Evolutionary conservation across 1,140 invertebrate genomes (phyloP).

Genomic region (Hormaphis cornu): DNA sequence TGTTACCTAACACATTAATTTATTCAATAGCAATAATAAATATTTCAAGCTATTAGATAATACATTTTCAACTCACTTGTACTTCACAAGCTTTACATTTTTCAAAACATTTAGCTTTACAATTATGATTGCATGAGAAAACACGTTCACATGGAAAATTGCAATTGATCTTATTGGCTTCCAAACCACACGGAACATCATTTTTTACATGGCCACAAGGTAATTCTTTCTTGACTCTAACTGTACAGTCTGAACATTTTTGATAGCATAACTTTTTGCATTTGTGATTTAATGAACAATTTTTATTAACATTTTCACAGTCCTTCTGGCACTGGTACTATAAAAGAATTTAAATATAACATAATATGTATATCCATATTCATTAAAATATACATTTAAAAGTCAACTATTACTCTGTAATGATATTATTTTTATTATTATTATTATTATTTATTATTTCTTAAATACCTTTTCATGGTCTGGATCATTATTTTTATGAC

Average conservation of each 20-base stretch:
- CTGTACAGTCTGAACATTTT: slow-evolving; percentile 40
- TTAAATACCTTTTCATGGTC: slow-evolving; percentile 33
- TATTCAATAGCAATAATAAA: neutral
- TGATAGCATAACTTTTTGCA: slow-evolving; percentile 47
- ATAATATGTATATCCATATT: too few relatives aligned
- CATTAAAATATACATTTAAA: too few relatives aligned
- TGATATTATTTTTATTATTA: too few relatives aligned
- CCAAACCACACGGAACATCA: neutral
- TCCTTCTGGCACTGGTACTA: slow-evolving; percentile 25
- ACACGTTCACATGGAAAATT: neutral
- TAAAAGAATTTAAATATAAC: neutral
- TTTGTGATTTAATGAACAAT: slow-evolving; percentile 42
- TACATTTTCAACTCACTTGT: neutral
- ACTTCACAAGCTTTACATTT: neutral
- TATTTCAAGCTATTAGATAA: too few relatives aligned
- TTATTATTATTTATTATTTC: neutral
- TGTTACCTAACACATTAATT: neutral
- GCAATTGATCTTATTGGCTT: neutral
- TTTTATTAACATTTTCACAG: slow-evolving; percentile 44
- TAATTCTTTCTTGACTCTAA: neutral
- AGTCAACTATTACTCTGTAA: too few relatives aligned
- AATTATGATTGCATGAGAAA: neutral
- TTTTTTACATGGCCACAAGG: neutral
- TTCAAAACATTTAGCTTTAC: neutral
- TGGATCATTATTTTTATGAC: slow-evolving; percentile 35